Conservation (phyloP, 2,888 invertebrate genomes). For the Cotesia congregata region DNA sequence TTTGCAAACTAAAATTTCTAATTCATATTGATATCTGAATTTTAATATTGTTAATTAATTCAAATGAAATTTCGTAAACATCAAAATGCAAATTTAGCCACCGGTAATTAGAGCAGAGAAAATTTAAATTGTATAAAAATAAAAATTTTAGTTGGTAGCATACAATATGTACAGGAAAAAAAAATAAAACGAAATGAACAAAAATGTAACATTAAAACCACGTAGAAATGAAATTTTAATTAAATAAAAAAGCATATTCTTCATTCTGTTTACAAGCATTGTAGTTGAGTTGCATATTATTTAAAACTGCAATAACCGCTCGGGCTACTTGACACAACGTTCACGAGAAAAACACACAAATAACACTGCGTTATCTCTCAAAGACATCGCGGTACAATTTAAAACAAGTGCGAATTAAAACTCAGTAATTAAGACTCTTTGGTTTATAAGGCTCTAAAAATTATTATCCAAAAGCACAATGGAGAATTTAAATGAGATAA, state of each 20-base stretch:
- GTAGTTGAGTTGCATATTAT: background rate
- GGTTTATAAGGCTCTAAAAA: background rate
- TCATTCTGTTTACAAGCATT: background rate
- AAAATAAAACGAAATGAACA: constrained; percentile 6
- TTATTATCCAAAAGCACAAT: background rate
- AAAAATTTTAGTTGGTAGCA: constrained; percentile 29
- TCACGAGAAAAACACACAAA: background rate
- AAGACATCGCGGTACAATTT: background rate
- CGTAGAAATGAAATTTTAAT: constrained; percentile 39
- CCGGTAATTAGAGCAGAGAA: constrained; percentile 29
- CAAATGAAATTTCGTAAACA: constrained; percentile 35
- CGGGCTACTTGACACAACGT: background rate
- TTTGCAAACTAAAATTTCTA: background rate
- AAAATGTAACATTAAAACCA: constrained; percentile 2
- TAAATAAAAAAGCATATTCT: constrained; percentile 26
- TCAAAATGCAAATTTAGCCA: constrained; percentile 34
- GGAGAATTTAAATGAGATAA: background rate
- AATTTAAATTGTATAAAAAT: constrained; percentile 36
- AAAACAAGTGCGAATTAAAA: constrained; percentile 5
- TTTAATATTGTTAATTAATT: constrained; percentile 25
- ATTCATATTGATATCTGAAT: background rate
- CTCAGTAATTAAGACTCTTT: constrained; percentile 7
- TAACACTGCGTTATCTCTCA: constrained; percentile 3
- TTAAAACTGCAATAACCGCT: background rate
- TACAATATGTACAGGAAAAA: background rate